Percentiles rank a stretch among this genome's conserved stretches.
These are phyloP conservation scores for Dyspetes luteomarginatus DNA, from an alignment of 2,888 invertebrate genomes.

Conservation along the genomic window DNA sequence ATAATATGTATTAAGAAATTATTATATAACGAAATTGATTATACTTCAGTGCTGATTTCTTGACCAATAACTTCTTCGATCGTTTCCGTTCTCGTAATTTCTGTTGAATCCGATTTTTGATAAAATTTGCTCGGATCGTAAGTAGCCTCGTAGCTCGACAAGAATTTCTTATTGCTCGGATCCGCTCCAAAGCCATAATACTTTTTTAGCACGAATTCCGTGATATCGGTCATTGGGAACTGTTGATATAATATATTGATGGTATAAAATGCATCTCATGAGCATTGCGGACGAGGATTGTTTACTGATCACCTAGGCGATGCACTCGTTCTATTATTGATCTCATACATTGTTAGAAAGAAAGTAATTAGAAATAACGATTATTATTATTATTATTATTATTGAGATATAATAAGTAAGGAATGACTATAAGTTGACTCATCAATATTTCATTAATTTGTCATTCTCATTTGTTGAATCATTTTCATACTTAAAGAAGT, in stretches of 20 bases:
- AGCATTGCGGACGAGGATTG: conserved; percentile 39
- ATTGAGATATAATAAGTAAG: not conserved
- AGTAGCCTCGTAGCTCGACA: conserved; percentile 67
- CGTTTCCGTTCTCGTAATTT: conserved; percentile 46
- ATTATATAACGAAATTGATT: not conserved
- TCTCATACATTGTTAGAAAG: not conserved
- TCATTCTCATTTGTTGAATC: not conserved
- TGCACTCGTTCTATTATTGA: conserved; percentile 49
- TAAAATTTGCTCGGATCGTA: conserved; percentile 48
- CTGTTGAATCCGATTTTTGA: conserved; percentile 54
- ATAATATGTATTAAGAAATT: conserved; percentile 34
- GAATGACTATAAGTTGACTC: too few species aligned
- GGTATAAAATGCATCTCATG: not conserved
- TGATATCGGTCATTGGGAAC: conserved; percentile 69
- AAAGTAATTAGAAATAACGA: too few species aligned
- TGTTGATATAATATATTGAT: conserved; percentile 1
- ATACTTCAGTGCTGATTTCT: conserved; percentile 46
- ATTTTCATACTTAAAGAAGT: not conserved
- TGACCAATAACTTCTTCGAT: conserved; percentile 19
- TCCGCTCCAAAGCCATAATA: conserved; percentile 73
- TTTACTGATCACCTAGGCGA: conserved; percentile 61
- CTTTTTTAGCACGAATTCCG: conserved; percentile 68
- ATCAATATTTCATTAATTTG: too few species aligned
- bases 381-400: not conserved
- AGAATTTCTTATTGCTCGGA: conserved; percentile 46